Percentiles rank a stretch among this genome's conserved stretches.
These are phyloP conservation scores for Achatina immaculata DNA, from an alignment of 1,140 invertebrate genomes.

Conservation along the genomic window DNA sequence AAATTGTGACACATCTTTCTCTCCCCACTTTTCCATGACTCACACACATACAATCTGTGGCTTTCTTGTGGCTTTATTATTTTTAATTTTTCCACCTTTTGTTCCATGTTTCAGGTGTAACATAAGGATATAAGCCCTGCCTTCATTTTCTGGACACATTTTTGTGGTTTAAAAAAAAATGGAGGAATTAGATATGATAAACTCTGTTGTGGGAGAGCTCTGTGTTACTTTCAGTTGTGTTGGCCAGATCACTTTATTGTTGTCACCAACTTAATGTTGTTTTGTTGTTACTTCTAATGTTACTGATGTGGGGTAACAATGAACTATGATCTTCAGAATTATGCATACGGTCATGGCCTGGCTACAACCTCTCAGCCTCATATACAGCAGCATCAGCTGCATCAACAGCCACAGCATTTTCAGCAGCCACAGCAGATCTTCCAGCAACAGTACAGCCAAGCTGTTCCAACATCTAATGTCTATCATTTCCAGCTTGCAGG, in stretches of 20 bases:
- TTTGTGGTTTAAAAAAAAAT: not conserved
- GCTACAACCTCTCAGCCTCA: constrained; percentile 32
- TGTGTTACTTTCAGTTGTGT: not conserved
- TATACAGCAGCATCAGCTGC: constrained; percentile 25
- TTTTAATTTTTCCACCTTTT: too few relatives aligned
- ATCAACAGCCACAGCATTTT: constrained; percentile 12
- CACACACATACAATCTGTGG: too few relatives aligned
- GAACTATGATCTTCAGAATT: constrained; percentile 36
- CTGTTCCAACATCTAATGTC: constrained; percentile 22
- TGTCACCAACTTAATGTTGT: constrained; percentile 24
- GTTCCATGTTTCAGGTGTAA: not conserved
- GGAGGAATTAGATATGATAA: not conserved
- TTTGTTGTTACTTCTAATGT: not conserved
- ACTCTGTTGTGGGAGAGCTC: not conserved
- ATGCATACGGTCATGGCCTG: constrained; percentile 35
- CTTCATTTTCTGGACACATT: not conserved
- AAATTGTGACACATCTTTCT: too few relatives aligned
- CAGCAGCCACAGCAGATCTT: constrained; percentile 22
- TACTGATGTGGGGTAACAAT: constrained; percentile 6
- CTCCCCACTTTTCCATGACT: too few relatives aligned
- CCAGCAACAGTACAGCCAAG: constrained; percentile 22
- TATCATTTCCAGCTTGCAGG: constrained; percentile 28
- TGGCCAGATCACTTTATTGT: not conserved
- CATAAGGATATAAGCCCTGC: too few relatives aligned
- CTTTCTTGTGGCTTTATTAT: too few relatives aligned